Percentiles rank a stretch among this genome's conserved stretches.
phyloP scores from a whole-genome alignment of 2,113 vertebrate species.

The Phrynocephalus versicolor region DNA sequence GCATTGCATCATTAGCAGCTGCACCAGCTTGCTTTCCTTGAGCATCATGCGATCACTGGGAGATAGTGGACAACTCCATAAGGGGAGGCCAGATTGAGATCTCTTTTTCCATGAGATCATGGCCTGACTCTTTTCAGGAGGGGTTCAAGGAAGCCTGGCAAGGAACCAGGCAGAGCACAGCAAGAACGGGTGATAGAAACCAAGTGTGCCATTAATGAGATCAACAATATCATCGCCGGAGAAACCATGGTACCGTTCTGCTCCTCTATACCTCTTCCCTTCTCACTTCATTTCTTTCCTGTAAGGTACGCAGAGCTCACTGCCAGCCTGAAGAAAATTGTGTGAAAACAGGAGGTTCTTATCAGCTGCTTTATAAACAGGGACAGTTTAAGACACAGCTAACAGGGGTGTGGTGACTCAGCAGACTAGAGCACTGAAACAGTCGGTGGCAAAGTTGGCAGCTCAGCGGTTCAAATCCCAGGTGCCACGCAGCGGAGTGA shows the following conservation, averaged over 20 bases:
- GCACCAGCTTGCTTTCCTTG: no score
- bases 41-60: no score
- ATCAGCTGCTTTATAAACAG: not conserved
- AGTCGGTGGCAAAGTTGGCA: no score
- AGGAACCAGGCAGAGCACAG: not conserved
- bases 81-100: no score
- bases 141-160: accelerated
- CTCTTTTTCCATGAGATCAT: not conserved
- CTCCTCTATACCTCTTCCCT: not conserved
- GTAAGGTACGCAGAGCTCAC: not conserved
- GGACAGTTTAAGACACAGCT: no score
- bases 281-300: not conserved
- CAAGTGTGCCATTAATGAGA: not conserved
- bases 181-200: not conserved
- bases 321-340: not conserved
- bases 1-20: no score
- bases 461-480: no score
- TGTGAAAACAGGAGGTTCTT: not conserved
- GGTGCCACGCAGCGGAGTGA: no score
- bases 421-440: no score
- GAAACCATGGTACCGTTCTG: not conserved
- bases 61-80: no score
- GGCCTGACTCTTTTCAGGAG: not conserved
- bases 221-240: not conserved
- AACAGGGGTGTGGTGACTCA: no score